phyloP scores from a whole-genome alignment of 2,797 vertebrate genomes.

The Rhynchotus rufescens region DNA sequence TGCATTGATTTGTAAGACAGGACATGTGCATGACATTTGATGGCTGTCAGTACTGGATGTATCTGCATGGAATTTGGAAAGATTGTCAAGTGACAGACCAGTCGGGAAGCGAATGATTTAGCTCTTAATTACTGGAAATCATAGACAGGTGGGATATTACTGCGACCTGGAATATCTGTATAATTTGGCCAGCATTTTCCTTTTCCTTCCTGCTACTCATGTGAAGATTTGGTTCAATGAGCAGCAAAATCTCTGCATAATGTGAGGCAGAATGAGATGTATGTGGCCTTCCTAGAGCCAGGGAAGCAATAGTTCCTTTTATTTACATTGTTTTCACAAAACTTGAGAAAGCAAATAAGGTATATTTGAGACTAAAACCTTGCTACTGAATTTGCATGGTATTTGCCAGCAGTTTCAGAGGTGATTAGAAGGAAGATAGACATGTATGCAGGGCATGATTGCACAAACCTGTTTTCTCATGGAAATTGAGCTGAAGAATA shows the following conservation, averaged over 20 bases:
- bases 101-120: constrained; percentile 46
- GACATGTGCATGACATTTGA: not conserved
- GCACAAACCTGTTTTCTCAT: not conserved
- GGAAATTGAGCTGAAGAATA: not conserved
- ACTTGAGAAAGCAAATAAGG: not conserved
- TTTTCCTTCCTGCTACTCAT: not conserved
- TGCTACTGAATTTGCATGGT: not conserved
- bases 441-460: fast-evolving
- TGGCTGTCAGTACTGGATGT: constrained; percentile 12
- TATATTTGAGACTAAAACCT: not conserved
- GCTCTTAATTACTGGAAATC: constrained; percentile 24
- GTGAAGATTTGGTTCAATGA: not conserved
- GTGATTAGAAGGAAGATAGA: not conserved
- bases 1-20: not conserved
- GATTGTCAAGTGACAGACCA: constrained; percentile 21
- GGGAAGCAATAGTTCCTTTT: not conserved
- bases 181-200: not conserved
- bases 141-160: not conserved
- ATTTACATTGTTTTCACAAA: not conserved
- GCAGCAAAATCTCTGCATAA: not conserved
- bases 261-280: not conserved
- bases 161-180: too few relatives aligned
- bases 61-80: not conserved
- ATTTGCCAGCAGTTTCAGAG: not conserved
- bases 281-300: not conserved